Base-by-base conservation (phyloP, 2,113 vertebrate species). In the Dolichallabes microphthalmus region DNA sequence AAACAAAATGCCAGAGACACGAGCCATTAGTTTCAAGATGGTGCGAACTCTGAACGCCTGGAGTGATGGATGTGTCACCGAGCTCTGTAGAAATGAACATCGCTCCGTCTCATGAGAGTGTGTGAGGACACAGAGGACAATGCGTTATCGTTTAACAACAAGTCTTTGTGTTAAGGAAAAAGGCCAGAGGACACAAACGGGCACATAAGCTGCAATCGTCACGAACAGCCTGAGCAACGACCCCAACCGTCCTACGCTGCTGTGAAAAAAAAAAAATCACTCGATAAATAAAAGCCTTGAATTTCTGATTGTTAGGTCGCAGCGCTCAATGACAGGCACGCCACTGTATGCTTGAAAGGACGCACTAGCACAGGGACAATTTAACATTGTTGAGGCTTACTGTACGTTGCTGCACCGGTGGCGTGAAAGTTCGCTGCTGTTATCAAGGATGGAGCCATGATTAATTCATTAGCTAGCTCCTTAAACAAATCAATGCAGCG, bases 1-100 rank as follows among this genome's bases (percentile, higher is more conserved):
- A 90, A 86, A 91, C 86, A 89, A 86, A 88, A 88, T 86, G 86
- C 88, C 89, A 90, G 85, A 87, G 85, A 88, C 63, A 85, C n/a
- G 75, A 85, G 86, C 88, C 88, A 89, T 91, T 90, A 89, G 4
- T 86, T 89, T 88, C 79, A 75, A 30, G 60, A 83, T 80, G 75
- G 80, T 71, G 61, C 69, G 66, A 39, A 74, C 30, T 74, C 60
- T 8, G 77, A 45, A 35, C 6, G 5, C 58, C 52, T 55, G 53
- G 4, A 85, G 74, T 82, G 83, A 82, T 7, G 52, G 57, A 61
- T 15, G 89, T 89, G 85, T 88, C 86, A 80, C 73, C 25, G 30
- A 87, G 87, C 58, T 78, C 15, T 27, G 55, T 57, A 27, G 58
- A 90, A 86, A 88, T 86, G 83, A 88, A 88, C 83, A 87, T 80